Conservation (phyloP, 2,113 vertebrate genomes). For the Danionella cerebrum region DNA sequence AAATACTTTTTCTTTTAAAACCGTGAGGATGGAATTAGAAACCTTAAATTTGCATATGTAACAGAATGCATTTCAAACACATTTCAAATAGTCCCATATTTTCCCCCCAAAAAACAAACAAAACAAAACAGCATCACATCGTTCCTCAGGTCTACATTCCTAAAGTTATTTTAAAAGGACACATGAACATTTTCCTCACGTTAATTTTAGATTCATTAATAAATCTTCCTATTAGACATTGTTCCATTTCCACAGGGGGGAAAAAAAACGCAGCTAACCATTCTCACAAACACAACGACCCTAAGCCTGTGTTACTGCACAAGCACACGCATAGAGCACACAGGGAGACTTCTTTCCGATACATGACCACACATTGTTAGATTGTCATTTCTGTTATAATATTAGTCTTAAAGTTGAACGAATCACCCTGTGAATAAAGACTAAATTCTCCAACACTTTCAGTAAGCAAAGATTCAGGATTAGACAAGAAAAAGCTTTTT, state of each 20-base stretch:
- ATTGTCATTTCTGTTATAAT: conserved; percentile 60
- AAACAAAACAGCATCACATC: background rate
- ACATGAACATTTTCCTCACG: background rate
- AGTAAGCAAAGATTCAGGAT: background rate
- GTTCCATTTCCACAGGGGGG: background rate
- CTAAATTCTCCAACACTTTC: background rate
- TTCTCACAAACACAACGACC: conserved; percentile 14
- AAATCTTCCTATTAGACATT: background rate
- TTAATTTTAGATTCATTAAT: background rate
- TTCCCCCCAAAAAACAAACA: background rate
- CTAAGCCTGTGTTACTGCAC: background rate
- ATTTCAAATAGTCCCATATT: background rate
- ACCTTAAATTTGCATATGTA: background rate
- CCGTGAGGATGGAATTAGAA: too few species aligned
- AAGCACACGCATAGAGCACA: background rate
- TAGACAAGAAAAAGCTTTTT: background rate
- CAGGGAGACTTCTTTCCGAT: background rate
- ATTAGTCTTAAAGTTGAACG: conserved; percentile 28
- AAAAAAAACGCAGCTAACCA: conserved; percentile 10
- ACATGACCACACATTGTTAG: conserved; percentile 44
- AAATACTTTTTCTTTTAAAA: too few species aligned
- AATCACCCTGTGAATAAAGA: conserved; percentile 34
- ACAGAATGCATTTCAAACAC: background rate
- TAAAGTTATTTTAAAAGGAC: conserved; percentile 11
- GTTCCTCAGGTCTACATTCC: conserved; percentile 13